Conservation (phyloP, 2,797 vertebrate genomes). For the Strix occidentalis region DNA sequence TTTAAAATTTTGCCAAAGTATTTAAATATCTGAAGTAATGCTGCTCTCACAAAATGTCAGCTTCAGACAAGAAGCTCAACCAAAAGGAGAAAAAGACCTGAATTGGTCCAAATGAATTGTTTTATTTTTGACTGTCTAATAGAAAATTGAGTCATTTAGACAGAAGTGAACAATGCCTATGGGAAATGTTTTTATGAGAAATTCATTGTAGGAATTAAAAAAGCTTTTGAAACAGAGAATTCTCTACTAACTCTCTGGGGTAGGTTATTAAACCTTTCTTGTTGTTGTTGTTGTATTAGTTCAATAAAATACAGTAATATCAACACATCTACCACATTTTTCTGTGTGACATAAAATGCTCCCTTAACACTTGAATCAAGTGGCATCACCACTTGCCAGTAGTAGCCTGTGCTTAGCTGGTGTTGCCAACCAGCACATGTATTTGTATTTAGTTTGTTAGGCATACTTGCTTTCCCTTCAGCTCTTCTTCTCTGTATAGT, state of each 20-base stretch:
- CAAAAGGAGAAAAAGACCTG: not conserved
- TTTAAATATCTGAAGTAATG: not conserved
- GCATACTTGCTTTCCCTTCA: slow-evolving; percentile 34
- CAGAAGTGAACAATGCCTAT: not conserved
- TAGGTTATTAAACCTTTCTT: not conserved
- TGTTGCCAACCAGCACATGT: not conserved
- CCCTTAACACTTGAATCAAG: not conserved
- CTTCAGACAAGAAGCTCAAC: not conserved
- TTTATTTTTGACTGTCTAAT: not conserved
- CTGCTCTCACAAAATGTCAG: not conserved
- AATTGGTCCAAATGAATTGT: not conserved
- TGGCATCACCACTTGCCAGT: not conserved
- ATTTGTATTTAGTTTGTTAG: slow-evolving; percentile 24
- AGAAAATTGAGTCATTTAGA: not conserved
- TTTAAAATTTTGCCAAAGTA: not conserved
- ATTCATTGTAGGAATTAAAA: not conserved
- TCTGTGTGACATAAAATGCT: not conserved
- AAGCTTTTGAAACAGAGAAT: not conserved
- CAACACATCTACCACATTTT: not conserved
- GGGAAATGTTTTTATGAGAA: not conserved
- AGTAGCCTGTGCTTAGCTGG: not conserved
- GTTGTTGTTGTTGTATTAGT: not conserved
- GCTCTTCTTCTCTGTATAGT: not conserved
- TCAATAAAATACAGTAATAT: not conserved
- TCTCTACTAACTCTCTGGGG: not conserved